These are phyloP conservation scores for Mus caroli DNA, from an alignment of 2,797 vertebrate species.

Conservation along the genomic window DNA sequence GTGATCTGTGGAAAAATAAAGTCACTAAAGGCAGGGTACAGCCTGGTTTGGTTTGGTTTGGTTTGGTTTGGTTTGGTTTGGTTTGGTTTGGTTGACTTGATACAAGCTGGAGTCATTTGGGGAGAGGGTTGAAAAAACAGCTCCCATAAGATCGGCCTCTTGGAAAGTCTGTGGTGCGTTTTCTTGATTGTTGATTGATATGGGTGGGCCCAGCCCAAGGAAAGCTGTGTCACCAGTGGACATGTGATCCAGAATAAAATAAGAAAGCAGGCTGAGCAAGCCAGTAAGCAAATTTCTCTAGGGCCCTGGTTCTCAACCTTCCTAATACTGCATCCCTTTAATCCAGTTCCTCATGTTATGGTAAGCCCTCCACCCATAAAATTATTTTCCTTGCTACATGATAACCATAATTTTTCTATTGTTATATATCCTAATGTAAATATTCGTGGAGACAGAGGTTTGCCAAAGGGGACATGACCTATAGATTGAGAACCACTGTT, in stretches of 20 bases:
- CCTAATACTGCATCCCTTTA: not conserved
- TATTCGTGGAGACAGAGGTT: not conserved
- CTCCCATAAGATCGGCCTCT: not conserved
- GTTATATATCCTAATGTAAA: not conserved
- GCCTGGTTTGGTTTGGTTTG: not conserved
- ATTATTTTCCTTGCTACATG: not conserved
- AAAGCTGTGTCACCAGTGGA: not conserved
- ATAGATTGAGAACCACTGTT: not conserved
- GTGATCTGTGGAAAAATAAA: not conserved
- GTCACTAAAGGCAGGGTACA: not conserved
- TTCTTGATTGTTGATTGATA: not conserved
- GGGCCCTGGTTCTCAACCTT: not conserved
- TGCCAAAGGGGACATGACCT: not conserved
- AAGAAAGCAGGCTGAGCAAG: not conserved
- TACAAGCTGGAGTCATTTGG: not conserved
- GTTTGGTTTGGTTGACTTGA: not conserved
- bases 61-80: not conserved
- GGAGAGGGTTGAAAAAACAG: not conserved
- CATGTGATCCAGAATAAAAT: not conserved
- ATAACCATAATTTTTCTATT: not conserved
- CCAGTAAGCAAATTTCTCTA: not conserved
- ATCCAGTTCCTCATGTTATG: not conserved
- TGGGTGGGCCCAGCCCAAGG: not conserved
- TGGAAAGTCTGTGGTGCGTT: not conserved
- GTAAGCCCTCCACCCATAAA: not conserved